Conservation (phyloP, 2,888 invertebrate species). For the Coelinius sp. region DNA sequence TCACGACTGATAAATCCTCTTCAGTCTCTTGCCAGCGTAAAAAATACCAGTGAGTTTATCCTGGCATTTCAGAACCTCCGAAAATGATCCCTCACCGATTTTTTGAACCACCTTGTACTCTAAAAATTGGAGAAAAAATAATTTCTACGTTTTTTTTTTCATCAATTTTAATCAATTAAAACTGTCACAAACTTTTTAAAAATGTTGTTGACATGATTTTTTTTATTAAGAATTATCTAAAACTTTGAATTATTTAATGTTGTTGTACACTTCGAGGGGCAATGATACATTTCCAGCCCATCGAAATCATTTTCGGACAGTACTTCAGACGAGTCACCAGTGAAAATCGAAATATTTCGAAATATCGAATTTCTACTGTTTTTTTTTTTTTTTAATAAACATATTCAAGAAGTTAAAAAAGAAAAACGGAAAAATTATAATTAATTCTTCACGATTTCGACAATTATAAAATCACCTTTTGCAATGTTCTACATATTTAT, state of each 20-base stretch:
- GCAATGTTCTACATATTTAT: conserved; percentile 34
- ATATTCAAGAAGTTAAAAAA: background rate
- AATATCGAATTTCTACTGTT: conserved; percentile 10
- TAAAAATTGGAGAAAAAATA: conserved; percentile 55
- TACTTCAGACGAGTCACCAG: conserved; percentile 6
- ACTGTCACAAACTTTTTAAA: conserved; percentile 45
- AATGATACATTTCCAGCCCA: background rate
- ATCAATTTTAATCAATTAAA: background rate
- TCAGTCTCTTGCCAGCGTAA: conserved; percentile 78
- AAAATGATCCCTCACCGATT: conserved; percentile 81
- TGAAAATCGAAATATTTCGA: background rate
- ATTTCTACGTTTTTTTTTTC: background rate
- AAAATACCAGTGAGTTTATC: conserved; percentile 73
- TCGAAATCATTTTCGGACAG: background rate
- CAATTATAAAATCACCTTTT: conserved; percentile 10
- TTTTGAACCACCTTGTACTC: conserved; percentile 77
- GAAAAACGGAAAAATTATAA: background rate
- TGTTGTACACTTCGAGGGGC: background rate
- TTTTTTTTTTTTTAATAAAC: too few relatives aligned
- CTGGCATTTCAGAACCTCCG: conserved; percentile 79
- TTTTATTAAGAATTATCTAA: conserved; percentile 17
- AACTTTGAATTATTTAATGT: background rate
- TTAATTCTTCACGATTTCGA: background rate
- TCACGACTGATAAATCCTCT: conserved; percentile 72
- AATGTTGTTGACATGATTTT: conserved; percentile 48